These are phyloP conservation scores for Hydraecia micacea DNA, from an alignment of 2,888 invertebrate species.

Conservation along the genomic window DNA sequence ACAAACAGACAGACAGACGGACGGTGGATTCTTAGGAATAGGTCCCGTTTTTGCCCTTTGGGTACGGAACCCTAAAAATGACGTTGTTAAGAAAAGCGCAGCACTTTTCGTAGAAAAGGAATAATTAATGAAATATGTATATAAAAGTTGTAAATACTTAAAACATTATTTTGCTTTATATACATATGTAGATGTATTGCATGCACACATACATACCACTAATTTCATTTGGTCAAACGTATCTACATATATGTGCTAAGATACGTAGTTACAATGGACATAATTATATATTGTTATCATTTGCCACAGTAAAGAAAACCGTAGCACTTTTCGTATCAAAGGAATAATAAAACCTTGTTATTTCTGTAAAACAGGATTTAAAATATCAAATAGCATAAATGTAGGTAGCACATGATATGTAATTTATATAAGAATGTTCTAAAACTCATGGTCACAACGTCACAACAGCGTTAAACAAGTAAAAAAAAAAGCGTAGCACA, in stretches of 20 bases:
- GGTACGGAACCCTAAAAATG: no score
- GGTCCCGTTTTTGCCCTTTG: no score
- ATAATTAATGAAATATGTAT: no score
- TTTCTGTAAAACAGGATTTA: neutral
- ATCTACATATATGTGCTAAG: neutral
- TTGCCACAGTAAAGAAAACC: neutral
- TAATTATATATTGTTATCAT: no score
- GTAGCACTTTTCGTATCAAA: constrained; percentile 11
- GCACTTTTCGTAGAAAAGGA: neutral
- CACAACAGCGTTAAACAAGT: neutral
- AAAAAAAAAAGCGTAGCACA: neutral
- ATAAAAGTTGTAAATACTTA: no score
- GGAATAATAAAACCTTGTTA: neutral
- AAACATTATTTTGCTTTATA: no score
- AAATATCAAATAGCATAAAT: neutral
- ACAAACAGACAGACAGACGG: no score
- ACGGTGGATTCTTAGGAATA: no score
- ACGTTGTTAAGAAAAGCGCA: neutral
- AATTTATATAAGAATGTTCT: neutral
- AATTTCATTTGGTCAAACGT: no score
- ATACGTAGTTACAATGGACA: neutral
- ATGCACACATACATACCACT: no score
- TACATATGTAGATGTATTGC: neutral
- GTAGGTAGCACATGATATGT: neutral
- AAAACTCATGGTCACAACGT: neutral